Conservation (phyloP, 2,888 invertebrate genomes). For the Amiota mariae region DNA sequence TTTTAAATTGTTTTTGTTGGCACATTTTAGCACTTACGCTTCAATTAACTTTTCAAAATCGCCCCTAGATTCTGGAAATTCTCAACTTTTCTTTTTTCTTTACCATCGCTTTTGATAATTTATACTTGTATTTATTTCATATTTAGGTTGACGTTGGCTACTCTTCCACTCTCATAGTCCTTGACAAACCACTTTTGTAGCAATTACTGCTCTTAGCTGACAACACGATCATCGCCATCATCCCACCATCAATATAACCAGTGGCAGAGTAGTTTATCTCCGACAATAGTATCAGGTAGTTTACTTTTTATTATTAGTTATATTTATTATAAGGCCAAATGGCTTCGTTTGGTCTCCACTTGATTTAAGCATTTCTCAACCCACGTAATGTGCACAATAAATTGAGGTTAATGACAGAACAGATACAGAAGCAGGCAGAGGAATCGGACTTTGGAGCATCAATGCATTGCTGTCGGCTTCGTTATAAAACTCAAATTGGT, state of each 20-base stretch:
- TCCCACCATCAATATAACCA: background rate
- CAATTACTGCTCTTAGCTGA: constrained; percentile 63
- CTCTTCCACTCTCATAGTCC: too few relatives aligned
- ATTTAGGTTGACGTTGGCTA: too few relatives aligned
- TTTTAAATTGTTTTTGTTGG: background rate
- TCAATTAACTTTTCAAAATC: constrained; percentile 55
- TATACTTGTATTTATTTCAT: too few relatives aligned
- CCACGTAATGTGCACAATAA: constrained; percentile 35
- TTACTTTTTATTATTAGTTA: too few relatives aligned
- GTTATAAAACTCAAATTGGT: constrained; percentile 37
- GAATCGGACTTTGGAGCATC: too few relatives aligned
- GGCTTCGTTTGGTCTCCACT: background rate
- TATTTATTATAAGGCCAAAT: background rate
- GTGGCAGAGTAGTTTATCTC: constrained; percentile 32
- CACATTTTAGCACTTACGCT: constrained; percentile 59
- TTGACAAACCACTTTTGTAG: constrained; percentile 35
- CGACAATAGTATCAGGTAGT: constrained; percentile 53
- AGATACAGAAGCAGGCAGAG: constrained; percentile 18
- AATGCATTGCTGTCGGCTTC: constrained; percentile 11
- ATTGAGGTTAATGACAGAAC: constrained; percentile 58
- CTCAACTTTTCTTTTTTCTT: too few relatives aligned
- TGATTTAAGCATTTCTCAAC: background rate
- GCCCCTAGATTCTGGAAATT: too few relatives aligned
- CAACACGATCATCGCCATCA: background rate
- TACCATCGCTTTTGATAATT: constrained; percentile 27